A percentile compares a stretch with the other conserved stretches of the same genome.
These are phyloP conservation scores for Caenorhabditis auriculariae DNA, from an alignment of 2,888 invertebrate species.

Conservation along the genomic window DNA sequence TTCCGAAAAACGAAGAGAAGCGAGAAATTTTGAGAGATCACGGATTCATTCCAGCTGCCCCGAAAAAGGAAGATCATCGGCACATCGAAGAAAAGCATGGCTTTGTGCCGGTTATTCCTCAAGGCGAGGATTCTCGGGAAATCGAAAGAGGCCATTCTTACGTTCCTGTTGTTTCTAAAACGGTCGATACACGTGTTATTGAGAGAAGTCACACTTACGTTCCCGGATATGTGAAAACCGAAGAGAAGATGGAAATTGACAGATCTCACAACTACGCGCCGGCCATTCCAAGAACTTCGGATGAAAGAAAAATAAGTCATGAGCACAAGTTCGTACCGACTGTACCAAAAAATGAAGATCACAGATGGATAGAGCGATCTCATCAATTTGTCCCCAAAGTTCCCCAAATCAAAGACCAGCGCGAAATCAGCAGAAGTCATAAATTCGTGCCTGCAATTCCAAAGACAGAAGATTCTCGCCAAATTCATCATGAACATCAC, in stretches of 20 bases:
- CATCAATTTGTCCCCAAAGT: neutral
- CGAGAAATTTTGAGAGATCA: no score
- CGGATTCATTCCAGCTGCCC: no score
- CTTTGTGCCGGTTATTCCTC: neutral
- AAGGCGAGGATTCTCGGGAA: neutral
- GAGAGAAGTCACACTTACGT: constrained; percentile 21
- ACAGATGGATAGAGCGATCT: neutral
- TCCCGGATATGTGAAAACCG: constrained; percentile 6
- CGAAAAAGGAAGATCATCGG: neutral
- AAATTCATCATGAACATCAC: no score
- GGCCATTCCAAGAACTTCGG: constrained; percentile 7
- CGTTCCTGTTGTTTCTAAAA: no score
- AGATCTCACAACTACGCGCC: constrained; percentile 21
- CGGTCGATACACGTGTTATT: no score
- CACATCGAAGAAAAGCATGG: neutral
- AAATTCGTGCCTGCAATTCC: no score
- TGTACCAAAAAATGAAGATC: constrained; percentile 1
- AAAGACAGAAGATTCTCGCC: no score
- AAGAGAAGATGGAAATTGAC: constrained; percentile 2
- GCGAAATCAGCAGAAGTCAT: no score
- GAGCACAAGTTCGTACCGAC: constrained; percentile 19
- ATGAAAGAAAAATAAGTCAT: constrained; percentile 6
- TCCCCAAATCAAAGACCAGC: no score
- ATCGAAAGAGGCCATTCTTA: no score
- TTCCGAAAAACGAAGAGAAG: constrained; percentile 11